phyloP scores from a whole-genome alignment of 2,888 invertebrate genomes.

The Subacronicta megacephala region DNA sequence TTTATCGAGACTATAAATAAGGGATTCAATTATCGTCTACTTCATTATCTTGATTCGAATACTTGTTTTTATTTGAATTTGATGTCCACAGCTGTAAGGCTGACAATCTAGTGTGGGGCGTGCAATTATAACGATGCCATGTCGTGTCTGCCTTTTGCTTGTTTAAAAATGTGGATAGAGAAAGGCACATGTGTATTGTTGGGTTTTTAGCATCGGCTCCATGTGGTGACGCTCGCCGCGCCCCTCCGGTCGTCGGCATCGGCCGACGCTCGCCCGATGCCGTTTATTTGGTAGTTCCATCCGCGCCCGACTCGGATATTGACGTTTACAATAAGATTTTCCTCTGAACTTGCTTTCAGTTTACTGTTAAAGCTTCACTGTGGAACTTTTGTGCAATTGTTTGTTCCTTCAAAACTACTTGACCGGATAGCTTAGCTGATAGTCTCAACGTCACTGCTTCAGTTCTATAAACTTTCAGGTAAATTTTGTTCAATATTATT shows the following conservation, averaged over 20 bases:
- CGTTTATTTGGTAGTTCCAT: conserved; percentile 79
- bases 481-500: conserved; percentile 26
- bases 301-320: conserved; percentile 72
- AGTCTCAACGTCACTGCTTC: conserved; percentile 51
- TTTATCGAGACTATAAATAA: conserved; percentile 42
- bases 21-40: conserved; percentile 25
- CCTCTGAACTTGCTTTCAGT: conserved; percentile 47
- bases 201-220: conserved; percentile 66
- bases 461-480: conserved; percentile 71
- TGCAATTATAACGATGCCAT: conserved; percentile 71
- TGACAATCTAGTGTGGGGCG: conserved; percentile 70
- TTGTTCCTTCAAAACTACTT: conserved; percentile 44
- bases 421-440: conserved; percentile 25
- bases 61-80: conserved; percentile 66
- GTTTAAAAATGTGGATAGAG: conserved; percentile 65
- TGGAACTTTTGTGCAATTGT: conserved; percentile 51
- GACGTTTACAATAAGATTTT: conserved; percentile 67
- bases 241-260: conserved; percentile 71
- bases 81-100: conserved; percentile 72
- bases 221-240: conserved; percentile 76
- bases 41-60: conserved; percentile 60
- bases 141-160: conserved; percentile 60
- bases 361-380: conserved; percentile 50
- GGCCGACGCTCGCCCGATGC: conserved; percentile 63
- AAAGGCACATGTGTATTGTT: conserved; percentile 72